These are phyloP conservation scores for Idaea biselata DNA, from an alignment of 2,888 invertebrate genomes.

Conservation along the genomic window DNA sequence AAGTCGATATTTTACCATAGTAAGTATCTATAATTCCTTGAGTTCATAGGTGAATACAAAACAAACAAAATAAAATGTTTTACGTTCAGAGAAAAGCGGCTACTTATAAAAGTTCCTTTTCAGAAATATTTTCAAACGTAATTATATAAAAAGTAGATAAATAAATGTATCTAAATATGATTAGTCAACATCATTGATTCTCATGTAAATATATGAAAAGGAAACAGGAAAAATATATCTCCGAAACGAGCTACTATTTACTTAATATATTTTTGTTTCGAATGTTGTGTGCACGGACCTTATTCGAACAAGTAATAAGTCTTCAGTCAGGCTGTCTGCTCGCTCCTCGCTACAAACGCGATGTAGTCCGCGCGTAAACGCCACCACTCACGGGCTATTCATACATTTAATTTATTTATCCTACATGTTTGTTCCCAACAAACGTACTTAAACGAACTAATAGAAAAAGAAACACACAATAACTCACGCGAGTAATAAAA, in stretches of 20 bases:
- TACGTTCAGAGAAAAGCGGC: too few species aligned
- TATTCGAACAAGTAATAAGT: conserved; percentile 29
- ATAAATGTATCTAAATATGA: background rate
- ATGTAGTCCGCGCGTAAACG: conserved; percentile 41
- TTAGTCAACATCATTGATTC: background rate
- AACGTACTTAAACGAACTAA: conserved; percentile 5
- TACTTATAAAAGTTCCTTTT: background rate
- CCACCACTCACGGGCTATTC: conserved; percentile 22
- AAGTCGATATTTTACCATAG: background rate
- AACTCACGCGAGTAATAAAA: conserved; percentile 6
- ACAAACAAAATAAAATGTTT: too few species aligned
- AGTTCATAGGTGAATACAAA: too few species aligned
- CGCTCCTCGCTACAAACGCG: conserved; percentile 23
- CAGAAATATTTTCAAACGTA: background rate
- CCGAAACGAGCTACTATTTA: background rate
- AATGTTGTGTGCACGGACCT: conserved; percentile 28
- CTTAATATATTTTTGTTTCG: conserved; percentile 1
- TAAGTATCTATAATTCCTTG: background rate
- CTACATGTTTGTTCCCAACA: conserved; percentile 5
- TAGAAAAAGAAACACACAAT: conserved; percentile 2
- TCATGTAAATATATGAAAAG: background rate
- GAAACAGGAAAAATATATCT: background rate
- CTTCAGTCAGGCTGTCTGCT: conserved; percentile 17
- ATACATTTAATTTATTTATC: conserved; percentile 16
- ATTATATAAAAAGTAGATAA: background rate